These are phyloP conservation scores for Rhopalosiphum padi DNA, from an alignment of 1,140 invertebrate species.

Conservation along the genomic window DNA sequence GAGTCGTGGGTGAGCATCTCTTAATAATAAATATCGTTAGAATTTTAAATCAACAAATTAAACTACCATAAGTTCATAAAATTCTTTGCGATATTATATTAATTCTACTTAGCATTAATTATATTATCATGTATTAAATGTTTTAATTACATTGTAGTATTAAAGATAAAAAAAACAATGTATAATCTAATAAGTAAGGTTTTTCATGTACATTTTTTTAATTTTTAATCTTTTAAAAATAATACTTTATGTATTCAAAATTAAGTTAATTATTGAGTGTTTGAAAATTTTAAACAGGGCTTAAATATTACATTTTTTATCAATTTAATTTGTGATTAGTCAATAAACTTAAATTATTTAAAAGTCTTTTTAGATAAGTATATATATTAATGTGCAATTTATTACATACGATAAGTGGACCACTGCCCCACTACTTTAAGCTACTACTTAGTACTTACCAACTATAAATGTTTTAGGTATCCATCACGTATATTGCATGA, in stretches of 20 bases:
- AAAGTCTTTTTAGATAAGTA: not conserved
- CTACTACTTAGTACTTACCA: not conserved
- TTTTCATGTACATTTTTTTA: not conserved
- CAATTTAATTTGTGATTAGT: not conserved
- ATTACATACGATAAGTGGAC: not conserved
- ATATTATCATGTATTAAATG: not conserved
- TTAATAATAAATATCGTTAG: not conserved
- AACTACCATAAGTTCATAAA: not conserved
- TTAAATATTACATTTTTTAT: not conserved
- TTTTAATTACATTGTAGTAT: not conserved
- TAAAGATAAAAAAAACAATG: conserved; percentile 8
- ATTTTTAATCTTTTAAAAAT: not conserved
- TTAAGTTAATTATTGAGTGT: not conserved
- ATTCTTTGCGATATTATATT: not conserved
- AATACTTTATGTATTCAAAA: not conserved
- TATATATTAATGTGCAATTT: not conserved
- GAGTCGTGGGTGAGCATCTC: not conserved
- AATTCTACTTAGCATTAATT: not conserved
- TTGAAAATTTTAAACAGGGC: not conserved
- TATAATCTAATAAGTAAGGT: not conserved
- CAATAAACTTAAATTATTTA: not conserved
- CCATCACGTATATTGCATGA: conserved; percentile 6
- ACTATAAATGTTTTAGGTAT: conserved; percentile 28
- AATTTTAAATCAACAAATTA: not conserved
- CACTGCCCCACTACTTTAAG: not conserved